A percentile compares a stretch with the other conserved stretches of the same genome.
phyloP scores from a whole-genome alignment of 2,888 invertebrate species.

The Diploptera punctata region DNA sequence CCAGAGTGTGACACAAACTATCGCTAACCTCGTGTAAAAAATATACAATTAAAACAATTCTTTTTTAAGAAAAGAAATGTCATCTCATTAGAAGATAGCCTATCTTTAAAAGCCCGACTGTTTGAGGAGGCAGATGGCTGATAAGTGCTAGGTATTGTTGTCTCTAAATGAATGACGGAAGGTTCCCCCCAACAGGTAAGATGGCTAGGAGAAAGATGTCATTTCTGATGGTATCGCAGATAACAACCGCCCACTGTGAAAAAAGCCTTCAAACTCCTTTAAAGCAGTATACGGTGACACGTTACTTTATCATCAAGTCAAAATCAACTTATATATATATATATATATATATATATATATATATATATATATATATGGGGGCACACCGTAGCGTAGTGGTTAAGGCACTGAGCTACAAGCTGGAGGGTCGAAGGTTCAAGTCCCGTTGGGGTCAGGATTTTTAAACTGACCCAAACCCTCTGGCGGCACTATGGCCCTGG shows the following conservation, averaged over 20 bases:
- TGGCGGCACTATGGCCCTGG: too few species aligned
- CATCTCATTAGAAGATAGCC: slow-evolving; percentile 6
- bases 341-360: too few species aligned
- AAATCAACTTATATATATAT: too few species aligned
- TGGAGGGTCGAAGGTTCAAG: too few species aligned
- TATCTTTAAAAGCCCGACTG: neutral
- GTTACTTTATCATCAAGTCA: too few species aligned
- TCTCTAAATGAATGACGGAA: slow-evolving; percentile 7
- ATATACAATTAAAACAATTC: slow-evolving; percentile 11
- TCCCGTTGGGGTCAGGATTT: too few species aligned
- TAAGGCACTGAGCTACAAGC: too few species aligned
- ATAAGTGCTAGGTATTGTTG: slow-evolving; percentile 2
- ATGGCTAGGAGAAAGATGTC: slow-evolving; percentile 2
- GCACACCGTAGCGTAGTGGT: too few species aligned
- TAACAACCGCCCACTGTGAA: slow-evolving; percentile 10
- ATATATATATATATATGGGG: too few species aligned
- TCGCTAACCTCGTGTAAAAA: neutral
- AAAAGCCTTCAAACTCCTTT: neutral
- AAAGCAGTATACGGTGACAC: too few species aligned
- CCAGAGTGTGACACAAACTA: neutral
- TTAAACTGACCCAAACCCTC: too few species aligned
- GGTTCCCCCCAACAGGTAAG: neutral
- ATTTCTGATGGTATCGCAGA: slow-evolving; percentile 2
- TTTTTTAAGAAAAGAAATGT: neutral
- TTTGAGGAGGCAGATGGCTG: neutral